Base-by-base conservation (phyloP, 1,140 invertebrate species). In the Drosophila pandora region DNA sequence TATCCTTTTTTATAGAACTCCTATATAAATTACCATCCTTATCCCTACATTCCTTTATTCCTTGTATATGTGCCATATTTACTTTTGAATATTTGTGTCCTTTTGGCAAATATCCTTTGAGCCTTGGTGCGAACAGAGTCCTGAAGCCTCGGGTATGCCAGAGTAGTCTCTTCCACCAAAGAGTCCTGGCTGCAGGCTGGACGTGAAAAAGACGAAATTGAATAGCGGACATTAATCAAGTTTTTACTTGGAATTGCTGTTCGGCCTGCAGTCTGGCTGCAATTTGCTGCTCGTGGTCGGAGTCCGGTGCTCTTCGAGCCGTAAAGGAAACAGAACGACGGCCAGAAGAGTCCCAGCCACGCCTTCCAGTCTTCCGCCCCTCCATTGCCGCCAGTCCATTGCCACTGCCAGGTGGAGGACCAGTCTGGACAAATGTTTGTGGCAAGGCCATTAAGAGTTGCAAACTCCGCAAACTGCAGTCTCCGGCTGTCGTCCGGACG, bases 191-290 rank as follows among this genome's bases (percentile, higher is more conserved):
- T 32, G 6, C 2, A 45, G 21, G 64, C 13, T 47, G n/a, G 17
- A 17, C 2, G n/a, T 32, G 32, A 7, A 37, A 39, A 45, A 23
- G 30, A 55, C 43, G 49, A 61, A 76, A 76, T 76, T 57, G 63
- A 76, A 76, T 53, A 56, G 63, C 55, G 43, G 10, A 64, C 77
- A 80, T 80, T 80, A 80, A 80, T 80, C 78, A 76, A 61, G 47
- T 41, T 79, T 75, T 63, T 49, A 53, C 39, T 48, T 48, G 41
- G 28, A 74, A 67, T 32, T 54, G 70, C 54, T 59, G 56, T 43
- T 43, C n/a, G 41, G 41, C 17, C n/a, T 28, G 25, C 25, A 7
- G 41, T 21, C 41, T 43, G 41, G n/a, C 59, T 55, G 49, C 28
- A 17, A 57, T 45, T 60, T 65, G 39, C 41, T 10, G 53, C 60